Base-by-base conservation (phyloP, 2,888 invertebrate genomes). In the Allolobophora icterica region DNA sequence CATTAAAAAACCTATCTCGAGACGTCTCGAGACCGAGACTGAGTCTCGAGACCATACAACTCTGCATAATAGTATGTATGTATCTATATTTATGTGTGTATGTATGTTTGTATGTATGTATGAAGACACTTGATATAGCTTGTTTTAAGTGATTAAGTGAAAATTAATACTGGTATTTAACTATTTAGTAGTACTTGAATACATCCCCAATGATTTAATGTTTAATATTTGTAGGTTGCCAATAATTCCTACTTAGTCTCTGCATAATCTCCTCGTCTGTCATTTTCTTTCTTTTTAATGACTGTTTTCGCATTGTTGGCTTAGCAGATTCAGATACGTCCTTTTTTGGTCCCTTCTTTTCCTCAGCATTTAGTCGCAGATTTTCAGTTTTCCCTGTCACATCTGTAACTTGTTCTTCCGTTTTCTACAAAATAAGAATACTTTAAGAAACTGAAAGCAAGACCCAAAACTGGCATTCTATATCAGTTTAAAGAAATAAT, bases 241-340 rank as follows among this genome's bases (percentile, higher is more conserved):
- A 71, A 71, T n/a, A 71, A 90, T 91, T 91, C 94, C 92, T 93
- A 94, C 96, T 96, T 91, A 98, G 95, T 94, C 97, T 97, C 21
- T 96, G 96, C 95, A 97, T 98, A 52, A 98, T 96, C 94, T 97
- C 97, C 89, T 97, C 97, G 94, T 97, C 97, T 45, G 96, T 96
- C 94, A 97, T 95, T 90, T 97, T 97, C 94, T 87, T 87, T 35
- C 87, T 35, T 35, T 87, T 87, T 87, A 87, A 35, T 6, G 87
- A 87, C 21, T 34, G 34, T 24, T 87, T 87, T 24, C 87, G 34
- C 87, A 87, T 87, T 6, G 87, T 87, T 34, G 87, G 87, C 38
- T 87, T 87, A 4, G 30, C 87, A 71, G 71, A 30, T 71, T 71
- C 71, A 71, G 71, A 71, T 17, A 0, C 17, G 87, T 87, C 87